Conservation (phyloP, 2,888 invertebrate species). For the Peribatodes rhomboidaria region DNA sequence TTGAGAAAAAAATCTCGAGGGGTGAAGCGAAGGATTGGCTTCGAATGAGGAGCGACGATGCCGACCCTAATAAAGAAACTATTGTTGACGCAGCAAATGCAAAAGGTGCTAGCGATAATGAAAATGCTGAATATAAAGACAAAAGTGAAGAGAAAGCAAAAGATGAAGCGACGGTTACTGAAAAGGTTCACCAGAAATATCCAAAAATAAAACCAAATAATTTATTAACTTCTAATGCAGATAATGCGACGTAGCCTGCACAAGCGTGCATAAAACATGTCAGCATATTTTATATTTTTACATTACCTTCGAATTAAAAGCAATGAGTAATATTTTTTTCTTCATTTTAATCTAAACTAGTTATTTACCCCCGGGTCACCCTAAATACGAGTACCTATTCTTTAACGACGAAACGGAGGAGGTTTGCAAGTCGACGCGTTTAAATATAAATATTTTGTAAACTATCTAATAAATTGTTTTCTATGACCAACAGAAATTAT, state of each 20-base stretch:
- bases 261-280: not conserved
- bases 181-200: constrained; percentile 28
- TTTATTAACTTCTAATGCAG: not conserved
- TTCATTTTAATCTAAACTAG: too few species aligned
- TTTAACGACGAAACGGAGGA: too few species aligned
- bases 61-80: constrained; percentile 24
- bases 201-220: constrained; percentile 29
- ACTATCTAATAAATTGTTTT: too few species aligned
- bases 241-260: too few species aligned
- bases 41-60: constrained; percentile 50
- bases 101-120: constrained; percentile 40
- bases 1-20: constrained; percentile 74
- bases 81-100: constrained; percentile 36
- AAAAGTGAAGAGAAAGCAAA: constrained; percentile 28
- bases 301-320: not conserved
- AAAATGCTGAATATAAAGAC: constrained; percentile 25
- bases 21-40: constrained; percentile 76
- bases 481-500: too few species aligned
- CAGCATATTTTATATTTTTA: constrained; percentile 9
- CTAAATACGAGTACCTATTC: too few species aligned
- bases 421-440: too few species aligned
- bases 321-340: not conserved
- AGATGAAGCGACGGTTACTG: constrained; percentile 23
- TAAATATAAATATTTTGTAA: too few species aligned
- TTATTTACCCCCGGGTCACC: too few species aligned